A percentile compares a stretch with the other conserved stretches of the same genome.
These are phyloP conservation scores for Anser cygnoides DNA, from an alignment of 2,113 vertebrate species.

Conservation along the genomic window DNA sequence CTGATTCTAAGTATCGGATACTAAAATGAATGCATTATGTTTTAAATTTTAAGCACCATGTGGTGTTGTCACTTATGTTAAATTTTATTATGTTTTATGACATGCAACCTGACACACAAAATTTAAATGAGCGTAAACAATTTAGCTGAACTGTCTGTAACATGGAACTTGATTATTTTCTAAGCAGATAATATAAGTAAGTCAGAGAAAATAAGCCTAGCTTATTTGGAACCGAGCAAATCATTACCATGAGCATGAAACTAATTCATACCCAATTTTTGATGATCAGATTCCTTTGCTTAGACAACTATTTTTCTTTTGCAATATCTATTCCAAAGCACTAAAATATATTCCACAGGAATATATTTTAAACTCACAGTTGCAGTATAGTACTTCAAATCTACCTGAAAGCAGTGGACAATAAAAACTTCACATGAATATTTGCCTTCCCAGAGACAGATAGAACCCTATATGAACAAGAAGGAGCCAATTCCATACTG, in stretches of 20 bases:
- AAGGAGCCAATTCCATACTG: background rate
- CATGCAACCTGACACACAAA: background rate
- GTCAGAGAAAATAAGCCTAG: background rate
- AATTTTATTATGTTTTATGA: slow-evolving; percentile 35
- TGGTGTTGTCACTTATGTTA: background rate
- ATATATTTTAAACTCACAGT: background rate
- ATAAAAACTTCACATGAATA: background rate
- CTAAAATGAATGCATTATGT: background rate
- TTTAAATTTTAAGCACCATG: slow-evolving; percentile 28
- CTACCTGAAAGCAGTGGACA: background rate
- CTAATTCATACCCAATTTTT: background rate
- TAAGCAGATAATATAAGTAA: background rate
- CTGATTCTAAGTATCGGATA: background rate
- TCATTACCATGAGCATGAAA: background rate
- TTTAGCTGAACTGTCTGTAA: background rate
- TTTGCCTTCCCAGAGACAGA: background rate
- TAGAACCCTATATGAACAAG: background rate
- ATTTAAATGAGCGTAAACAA: slow-evolving; percentile 29
- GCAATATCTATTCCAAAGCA: background rate
- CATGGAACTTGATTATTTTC: background rate
- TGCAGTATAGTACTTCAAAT: background rate
- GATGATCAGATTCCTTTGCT: background rate
- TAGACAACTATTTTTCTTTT: background rate
- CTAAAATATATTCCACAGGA: background rate
- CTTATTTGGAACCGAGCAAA: background rate